These are phyloP conservation scores for Trimorus sp. DNA, from an alignment of 2,888 invertebrate species.

Conservation along the genomic window DNA sequence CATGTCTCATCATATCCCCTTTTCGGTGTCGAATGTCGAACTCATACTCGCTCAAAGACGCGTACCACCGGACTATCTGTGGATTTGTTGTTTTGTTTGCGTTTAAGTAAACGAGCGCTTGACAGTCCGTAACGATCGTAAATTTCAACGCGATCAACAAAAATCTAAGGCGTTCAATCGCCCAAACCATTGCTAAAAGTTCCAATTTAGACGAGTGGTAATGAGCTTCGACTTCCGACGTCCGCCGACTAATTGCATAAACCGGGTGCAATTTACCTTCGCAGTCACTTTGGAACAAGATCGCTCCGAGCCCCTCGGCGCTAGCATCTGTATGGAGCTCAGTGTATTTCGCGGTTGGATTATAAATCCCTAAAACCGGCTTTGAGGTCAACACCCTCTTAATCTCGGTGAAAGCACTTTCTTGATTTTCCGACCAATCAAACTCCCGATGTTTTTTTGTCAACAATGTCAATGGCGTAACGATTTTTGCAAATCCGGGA, in stretches of 20 bases:
- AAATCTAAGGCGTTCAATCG: slow-evolving; percentile 52
- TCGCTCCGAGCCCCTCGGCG: not conserved
- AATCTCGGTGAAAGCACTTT: not conserved
- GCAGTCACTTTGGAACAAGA: too few species aligned
- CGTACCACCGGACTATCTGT: too few species aligned
- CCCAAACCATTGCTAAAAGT: not conserved
- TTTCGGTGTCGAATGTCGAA: too few species aligned
- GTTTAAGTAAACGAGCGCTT: too few species aligned
- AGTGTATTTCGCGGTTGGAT: not conserved
- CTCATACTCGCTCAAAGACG: too few species aligned
- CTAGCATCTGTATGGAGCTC: slow-evolving; percentile 13
- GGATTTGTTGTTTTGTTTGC: too few species aligned
- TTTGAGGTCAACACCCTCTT: not conserved
- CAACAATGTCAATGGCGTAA: not conserved
- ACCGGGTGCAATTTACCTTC: not conserved
- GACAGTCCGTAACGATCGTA: slow-evolving; percentile 30
- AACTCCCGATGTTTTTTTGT: slow-evolving; percentile 1
- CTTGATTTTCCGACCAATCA: not conserved
- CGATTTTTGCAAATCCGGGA: slow-evolving; percentile 25
- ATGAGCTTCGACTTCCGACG: not conserved
- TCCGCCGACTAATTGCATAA: not conserved
- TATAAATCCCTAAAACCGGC: slow-evolving; percentile 13
- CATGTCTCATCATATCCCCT: slow-evolving; percentile 30
- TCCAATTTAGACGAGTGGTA: slow-evolving; percentile 21
- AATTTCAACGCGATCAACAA: slow-evolving; percentile 14